phyloP scores from a whole-genome alignment of 2,888 invertebrate genomes.

The Mimas tiliae region DNA sequence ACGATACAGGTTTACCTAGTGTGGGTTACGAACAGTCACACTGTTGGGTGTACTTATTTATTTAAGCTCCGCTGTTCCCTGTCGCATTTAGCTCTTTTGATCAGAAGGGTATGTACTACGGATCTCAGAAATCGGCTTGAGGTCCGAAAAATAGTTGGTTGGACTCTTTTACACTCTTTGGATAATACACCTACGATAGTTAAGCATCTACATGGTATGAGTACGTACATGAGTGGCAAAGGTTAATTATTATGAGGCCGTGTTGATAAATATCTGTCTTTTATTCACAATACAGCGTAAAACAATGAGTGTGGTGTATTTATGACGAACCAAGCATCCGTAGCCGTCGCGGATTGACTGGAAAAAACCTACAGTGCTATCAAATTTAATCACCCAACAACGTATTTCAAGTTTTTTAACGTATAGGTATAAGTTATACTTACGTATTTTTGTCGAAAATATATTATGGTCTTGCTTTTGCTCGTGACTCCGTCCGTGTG shows the following conservation, averaged over 20 bases:
- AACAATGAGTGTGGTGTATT: slow-evolving; percentile 47
- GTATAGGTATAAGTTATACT: not conserved
- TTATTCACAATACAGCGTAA: slow-evolving; percentile 47
- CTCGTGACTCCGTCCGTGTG: no score
- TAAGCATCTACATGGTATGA: not conserved
- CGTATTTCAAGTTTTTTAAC: not conserved
- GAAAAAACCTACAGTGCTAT: slow-evolving; percentile 9
- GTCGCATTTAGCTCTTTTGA: no score
- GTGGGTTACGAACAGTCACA: no score
- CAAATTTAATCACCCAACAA: not conserved
- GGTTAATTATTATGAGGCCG: slow-evolving; percentile 43
- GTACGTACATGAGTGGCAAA: slow-evolving; percentile 15
- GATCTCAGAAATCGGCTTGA: no score
- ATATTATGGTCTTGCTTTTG: no score
- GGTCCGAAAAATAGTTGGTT: no score
- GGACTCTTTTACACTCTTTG: no score
- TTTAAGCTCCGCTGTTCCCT: no score
- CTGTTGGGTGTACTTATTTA: no score
- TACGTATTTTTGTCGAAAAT: no score
- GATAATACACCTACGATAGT: not conserved
- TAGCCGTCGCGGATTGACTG: slow-evolving; percentile 15
- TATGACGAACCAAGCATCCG: slow-evolving; percentile 50
- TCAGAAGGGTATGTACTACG: no score
- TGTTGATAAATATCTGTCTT: slow-evolving; percentile 50
- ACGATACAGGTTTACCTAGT: no score